A percentile compares a stretch with the other conserved stretches of the same genome.
Conservation (phyloP, 2,888 invertebrate species). For the Melitaea athalia region DNA sequence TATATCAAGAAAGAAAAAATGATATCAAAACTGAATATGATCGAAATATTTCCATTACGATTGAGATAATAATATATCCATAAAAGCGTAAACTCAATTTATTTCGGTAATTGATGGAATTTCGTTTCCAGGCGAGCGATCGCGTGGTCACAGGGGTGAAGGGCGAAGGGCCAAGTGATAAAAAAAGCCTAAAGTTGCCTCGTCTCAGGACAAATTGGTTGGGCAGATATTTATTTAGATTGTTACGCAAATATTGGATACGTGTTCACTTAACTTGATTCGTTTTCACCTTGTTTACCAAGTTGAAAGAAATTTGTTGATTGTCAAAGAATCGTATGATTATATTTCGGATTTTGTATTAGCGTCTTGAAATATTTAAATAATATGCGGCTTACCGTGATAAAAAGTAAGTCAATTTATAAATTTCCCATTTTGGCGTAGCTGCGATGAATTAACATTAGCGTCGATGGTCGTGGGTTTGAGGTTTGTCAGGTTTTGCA, state of each 20-base stretch:
- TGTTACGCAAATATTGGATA: constrained; percentile 29
- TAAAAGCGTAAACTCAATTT: constrained; percentile 3
- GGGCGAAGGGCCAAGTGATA: constrained; percentile 1
- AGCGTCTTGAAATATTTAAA: not conserved
- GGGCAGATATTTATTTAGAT: constrained; percentile 18
- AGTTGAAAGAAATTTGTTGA: not conserved
- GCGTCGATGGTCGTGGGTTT: too few species aligned
- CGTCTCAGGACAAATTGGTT: constrained; percentile 15
- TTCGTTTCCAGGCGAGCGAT: constrained; percentile 6
- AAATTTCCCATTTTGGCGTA: too few species aligned
- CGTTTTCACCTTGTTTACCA: constrained; percentile 5
- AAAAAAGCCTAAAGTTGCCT: constrained; percentile 22
- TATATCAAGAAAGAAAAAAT: not conserved
- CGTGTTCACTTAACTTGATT: not conserved
- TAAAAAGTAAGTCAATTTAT: too few species aligned
- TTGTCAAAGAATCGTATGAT: not conserved
- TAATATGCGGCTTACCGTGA: not conserved
- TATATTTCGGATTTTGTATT: not conserved
- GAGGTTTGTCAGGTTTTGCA: too few species aligned
- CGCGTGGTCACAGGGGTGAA: not conserved
- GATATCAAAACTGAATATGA: not conserved
- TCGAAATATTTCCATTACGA: not conserved
- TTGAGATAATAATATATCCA: constrained; percentile 8
- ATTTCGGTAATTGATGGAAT: constrained; percentile 3
- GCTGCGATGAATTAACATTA: too few species aligned